Conservation (phyloP, 1,140 invertebrate genomes). For the Pseudachorutes palmiensis region DNA sequence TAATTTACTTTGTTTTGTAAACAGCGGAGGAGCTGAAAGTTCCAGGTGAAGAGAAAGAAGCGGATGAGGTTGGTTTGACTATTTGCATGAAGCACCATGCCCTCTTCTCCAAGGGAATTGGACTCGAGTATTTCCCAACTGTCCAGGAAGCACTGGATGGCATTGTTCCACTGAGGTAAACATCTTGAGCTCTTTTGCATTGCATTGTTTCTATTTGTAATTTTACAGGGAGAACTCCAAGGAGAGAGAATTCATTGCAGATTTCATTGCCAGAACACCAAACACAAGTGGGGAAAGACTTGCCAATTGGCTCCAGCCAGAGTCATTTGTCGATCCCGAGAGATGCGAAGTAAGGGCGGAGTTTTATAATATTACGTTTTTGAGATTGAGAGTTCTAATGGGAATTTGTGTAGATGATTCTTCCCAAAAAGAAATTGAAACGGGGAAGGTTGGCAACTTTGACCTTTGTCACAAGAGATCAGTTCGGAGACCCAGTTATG, state of each 20-base stretch:
- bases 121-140: slow-evolving; percentile 73
- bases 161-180: slow-evolving; percentile 74
- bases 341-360: slow-evolving; percentile 61
- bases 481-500: slow-evolving; percentile 79
- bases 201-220: slow-evolving; percentile 17
- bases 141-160: slow-evolving; percentile 85
- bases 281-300: slow-evolving; percentile 84
- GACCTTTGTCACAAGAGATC: slow-evolving; percentile 78
- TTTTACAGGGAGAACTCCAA: slow-evolving; percentile 57
- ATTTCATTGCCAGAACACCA: slow-evolving; percentile 76
- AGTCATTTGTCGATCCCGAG: slow-evolving; percentile 79
- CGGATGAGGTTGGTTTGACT: slow-evolving; percentile 59
- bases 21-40: slow-evolving; percentile 64
- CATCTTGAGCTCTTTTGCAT: not conserved
- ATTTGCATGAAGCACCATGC: slow-evolving; percentile 63
- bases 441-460: slow-evolving; percentile 74
- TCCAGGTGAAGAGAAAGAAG: slow-evolving; percentile 46
- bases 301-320: slow-evolving; percentile 88
- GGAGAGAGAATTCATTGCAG: slow-evolving; percentile 85
- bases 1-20: slow-evolving; percentile 21
- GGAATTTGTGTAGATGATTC: slow-evolving; percentile 25
- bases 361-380: not conserved
- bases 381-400: not conserved
- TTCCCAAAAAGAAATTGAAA: slow-evolving; percentile 51
- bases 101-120: slow-evolving; percentile 79